These are phyloP conservation scores for Pherbina coryleti DNA, from an alignment of 2,888 invertebrate species.

Conservation along the genomic window DNA sequence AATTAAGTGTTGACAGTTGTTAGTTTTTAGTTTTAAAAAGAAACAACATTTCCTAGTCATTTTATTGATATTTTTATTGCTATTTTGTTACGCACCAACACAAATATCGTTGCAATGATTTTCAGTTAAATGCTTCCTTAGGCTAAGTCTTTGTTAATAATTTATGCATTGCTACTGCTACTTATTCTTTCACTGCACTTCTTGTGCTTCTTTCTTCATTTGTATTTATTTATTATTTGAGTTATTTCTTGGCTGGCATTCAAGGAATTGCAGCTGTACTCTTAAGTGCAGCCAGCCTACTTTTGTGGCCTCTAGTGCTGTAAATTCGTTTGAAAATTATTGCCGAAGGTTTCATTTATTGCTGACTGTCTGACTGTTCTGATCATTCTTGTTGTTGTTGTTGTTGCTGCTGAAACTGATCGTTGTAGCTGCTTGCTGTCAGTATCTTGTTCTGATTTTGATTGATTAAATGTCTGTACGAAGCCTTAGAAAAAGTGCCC, in stretches of 20 bases:
- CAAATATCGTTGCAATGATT: constrained; percentile 5
- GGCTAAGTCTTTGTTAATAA: background rate
- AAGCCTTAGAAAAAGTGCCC: constrained; percentile 18
- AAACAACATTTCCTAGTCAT: background rate
- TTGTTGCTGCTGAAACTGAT: constrained; percentile 24
- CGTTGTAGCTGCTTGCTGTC: constrained; percentile 35
- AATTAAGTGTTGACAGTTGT: background rate
- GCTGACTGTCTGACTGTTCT: background rate
- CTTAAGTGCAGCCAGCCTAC: background rate
- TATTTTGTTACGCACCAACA: constrained; percentile 7
- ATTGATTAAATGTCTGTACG: constrained; percentile 33
- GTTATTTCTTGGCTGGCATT: constrained; percentile 52
- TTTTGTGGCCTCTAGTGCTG: constrained; percentile 7
- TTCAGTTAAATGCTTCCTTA: background rate
- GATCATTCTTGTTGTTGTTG: constrained; percentile 3
- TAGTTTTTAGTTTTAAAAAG: background rate
- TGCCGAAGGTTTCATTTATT: constrained; percentile 36
- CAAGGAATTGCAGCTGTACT: constrained; percentile 55
- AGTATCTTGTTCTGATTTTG: constrained; percentile 44
- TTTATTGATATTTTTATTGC: background rate
- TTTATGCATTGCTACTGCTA: constrained; percentile 1
- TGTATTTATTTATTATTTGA: background rate
- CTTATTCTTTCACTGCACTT: background rate
- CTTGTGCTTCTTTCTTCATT: background rate
- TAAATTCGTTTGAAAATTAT: constrained; percentile 13